Base-by-base conservation (phyloP, 1,140 invertebrate genomes). In the Cyclargus thomasi region DNA sequence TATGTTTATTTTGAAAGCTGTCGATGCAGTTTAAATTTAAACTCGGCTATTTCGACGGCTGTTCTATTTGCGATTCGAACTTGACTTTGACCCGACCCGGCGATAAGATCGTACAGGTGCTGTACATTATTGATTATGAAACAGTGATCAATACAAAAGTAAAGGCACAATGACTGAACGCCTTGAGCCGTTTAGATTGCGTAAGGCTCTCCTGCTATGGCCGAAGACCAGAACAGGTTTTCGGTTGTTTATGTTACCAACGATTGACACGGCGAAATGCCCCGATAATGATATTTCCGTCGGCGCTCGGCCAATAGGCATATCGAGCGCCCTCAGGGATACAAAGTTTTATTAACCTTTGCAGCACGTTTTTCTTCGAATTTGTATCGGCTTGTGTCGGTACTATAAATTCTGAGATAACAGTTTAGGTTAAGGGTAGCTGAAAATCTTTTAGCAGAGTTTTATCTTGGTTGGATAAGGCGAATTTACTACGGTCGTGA, bases 101-200 rank as follows among this genome's bases (percentile, higher is more conserved):
- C 55, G 55, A 59, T 59, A 59, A 18, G 55, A 59, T 20, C 55
- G 55, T 4, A 59, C 55, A 59, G 55, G 55, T 59, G 55, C 55
- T 20, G 55, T 18, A 18, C 55, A 21, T 21, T 20, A 59, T 59
- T 59, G 55, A 59, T 59, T 59, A 59, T 59, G 20, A 59, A 59
- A 59, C 20, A 20, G 55, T 20, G 20, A 59, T 59, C 20, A 59
- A 59, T 59, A 20, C 18, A 59, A 59, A 59, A 59, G 55, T 59
- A 59, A 59, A 11, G 55, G n/a, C 20, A 59, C 55, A 22, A 59
- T 59, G 55, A 59, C 18, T 55, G 47, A 53, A 53, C 55, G 55
- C 18, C 55, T 20, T 20, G 55, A 21, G 55, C 17, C 53, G 53
- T 20, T 47, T 47, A 47, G 17, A 11, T 59, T 59, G 18, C 55